phyloP scores from a whole-genome alignment of 2,888 invertebrate genomes.

The Disparrhopalites patrizii region DNA sequence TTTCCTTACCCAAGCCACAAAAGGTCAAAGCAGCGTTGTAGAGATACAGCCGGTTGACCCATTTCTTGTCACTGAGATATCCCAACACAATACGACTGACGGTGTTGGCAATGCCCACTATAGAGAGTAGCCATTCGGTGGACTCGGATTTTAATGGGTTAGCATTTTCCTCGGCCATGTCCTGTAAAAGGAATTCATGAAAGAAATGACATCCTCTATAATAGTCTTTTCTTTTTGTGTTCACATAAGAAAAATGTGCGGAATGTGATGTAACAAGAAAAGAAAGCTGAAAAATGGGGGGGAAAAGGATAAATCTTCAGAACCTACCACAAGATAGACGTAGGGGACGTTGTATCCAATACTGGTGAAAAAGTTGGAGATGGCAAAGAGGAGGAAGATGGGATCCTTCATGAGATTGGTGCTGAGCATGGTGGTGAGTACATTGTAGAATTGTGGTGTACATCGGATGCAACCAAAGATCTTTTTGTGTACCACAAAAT shows the following conservation, averaged over 20 bases:
- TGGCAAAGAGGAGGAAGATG: slow-evolving; percentile 80
- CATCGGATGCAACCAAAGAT: slow-evolving; percentile 57
- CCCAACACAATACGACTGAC: slow-evolving; percentile 84
- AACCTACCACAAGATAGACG: slow-evolving; percentile 67
- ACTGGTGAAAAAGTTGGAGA: slow-evolving; percentile 93
- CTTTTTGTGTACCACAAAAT: slow-evolving; percentile 38
- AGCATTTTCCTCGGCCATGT: slow-evolving; percentile 60
- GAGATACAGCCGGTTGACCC: slow-evolving; percentile 83
- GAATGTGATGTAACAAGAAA: no score
- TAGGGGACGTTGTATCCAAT: slow-evolving; percentile 93
- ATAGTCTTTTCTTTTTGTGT: no score
- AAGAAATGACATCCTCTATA: not conserved
- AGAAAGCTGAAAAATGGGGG: not conserved
- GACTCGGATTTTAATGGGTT: slow-evolving; percentile 50
- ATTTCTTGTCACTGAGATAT: slow-evolving; percentile 79
- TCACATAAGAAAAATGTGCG: no score
- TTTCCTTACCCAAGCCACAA: slow-evolving; percentile 75
- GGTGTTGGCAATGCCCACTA: slow-evolving; percentile 83
- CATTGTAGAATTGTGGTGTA: slow-evolving; percentile 66
- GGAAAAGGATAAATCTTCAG: not conserved
- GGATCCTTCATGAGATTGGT: slow-evolving; percentile 76
- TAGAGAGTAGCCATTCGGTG: slow-evolving; percentile 69
- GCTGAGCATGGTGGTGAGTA: slow-evolving; percentile 77
- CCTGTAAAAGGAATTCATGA: slow-evolving; percentile 52
- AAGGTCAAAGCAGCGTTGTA: slow-evolving; percentile 84